Conservation (phyloP, 2,888 invertebrate species). For the Cecidostiba fungosa region DNA sequence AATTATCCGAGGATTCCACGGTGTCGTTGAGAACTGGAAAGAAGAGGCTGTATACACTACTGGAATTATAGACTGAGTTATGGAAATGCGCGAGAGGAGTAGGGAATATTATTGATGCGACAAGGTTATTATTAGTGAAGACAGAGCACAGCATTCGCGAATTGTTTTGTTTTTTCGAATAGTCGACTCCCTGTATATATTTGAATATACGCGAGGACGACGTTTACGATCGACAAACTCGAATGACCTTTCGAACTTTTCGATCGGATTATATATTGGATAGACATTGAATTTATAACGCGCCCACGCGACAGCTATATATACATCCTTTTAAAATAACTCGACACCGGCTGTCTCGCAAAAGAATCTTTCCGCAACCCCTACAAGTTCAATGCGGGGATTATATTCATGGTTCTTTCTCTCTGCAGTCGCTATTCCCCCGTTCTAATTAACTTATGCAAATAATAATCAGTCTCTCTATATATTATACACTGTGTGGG, state of each 20-base stretch:
- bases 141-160: too few species aligned
- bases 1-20: constrained; percentile 53
- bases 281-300: too few species aligned
- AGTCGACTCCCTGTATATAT: neutral
- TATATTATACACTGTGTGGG: neutral
- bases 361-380: constrained; percentile 14
- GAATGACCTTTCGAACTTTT: neutral
- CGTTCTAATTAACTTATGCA: constrained; percentile 51
- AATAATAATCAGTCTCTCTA: constrained; percentile 18
- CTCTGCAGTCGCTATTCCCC: neutral
- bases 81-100: constrained; percentile 42
- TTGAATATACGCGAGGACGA: neutral
- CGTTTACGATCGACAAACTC: neutral
- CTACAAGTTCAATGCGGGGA: constrained; percentile 46
- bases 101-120: constrained; percentile 54
- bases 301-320: neutral
- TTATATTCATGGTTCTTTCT: constrained; percentile 19
- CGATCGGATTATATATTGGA: neutral
- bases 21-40: neutral
- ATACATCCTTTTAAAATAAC: neutral
- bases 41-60: neutral
- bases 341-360: neutral
- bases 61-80: constrained; percentile 51
- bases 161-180: neutral
- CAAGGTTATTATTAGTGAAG: constrained; percentile 51